Base-by-base conservation (phyloP, 2,797 vertebrate genomes). In the Champsocephalus gunnari region DNA sequence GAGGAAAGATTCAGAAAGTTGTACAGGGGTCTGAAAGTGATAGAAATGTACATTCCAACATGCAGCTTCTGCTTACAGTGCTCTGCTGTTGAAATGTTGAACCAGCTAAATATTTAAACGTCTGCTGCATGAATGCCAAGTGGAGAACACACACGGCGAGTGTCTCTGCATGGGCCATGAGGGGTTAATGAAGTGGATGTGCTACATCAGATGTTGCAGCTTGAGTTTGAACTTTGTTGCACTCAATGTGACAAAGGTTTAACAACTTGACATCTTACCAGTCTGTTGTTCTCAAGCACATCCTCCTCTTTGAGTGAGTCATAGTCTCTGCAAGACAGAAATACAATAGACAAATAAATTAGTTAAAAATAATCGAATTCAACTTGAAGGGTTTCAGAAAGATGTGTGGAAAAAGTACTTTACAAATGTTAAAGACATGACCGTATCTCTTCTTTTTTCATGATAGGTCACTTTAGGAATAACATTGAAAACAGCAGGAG, bases 281-380 rank as follows among this genome's bases (percentile, higher is more conserved):
- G 71, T 16, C 95, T 92, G 91, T 99, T 99, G 95, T 99, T 99
- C 86, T 98, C 95, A 0, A 96, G 98, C 84, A 99, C 87, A 49
- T 99, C 95, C 91, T 99, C 97, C 89, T 97, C 97, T 75, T 85
- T 96, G 82, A 99, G 97, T 17, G 95, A 93, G 59, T 91, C 87
- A 43, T 96, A 99, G 87, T 99, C 91, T 96, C 98, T 99, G 58
- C 92, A 94, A 88, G 17, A 90, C n/a, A 92, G 17, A 65, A 49
- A 78, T 0, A 80, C 68, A 84, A 71, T 28, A 12, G 43, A 28
- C 16, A 63, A 6, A 59, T 47, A 47, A 9, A n/a, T 66, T 21
- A n/a, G 17, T 9, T 4, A 41, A 51, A 50, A 56, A 24, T 17
- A 8, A 53, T 41, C 11, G 11, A 24, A 59, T 12, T 47, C 9